Evolutionary conservation across 2,888 invertebrate genomes (phyloP).

Genomic region (Mactromeris polynyma): DNA sequence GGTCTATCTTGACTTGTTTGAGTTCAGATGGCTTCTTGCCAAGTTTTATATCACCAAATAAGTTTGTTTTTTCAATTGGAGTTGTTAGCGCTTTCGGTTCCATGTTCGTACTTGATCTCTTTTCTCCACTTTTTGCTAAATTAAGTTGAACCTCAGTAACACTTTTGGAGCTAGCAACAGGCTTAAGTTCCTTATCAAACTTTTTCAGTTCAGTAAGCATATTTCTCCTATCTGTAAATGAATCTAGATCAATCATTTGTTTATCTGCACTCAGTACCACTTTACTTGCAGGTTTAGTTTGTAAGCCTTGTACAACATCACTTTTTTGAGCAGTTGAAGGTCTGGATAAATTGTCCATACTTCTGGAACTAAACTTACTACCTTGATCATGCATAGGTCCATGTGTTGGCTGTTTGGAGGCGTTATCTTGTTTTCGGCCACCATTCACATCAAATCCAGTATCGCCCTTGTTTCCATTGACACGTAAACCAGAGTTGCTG

Average conservation of each 20-base stretch:
- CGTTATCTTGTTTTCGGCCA: background rate
- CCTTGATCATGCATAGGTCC: constrained; percentile 61
- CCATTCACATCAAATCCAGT: background rate
- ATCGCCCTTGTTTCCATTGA: background rate
- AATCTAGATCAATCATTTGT: constrained; percentile 66
- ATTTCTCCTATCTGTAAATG: constrained; percentile 66
- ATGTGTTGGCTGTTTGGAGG: background rate
- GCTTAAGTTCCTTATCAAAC: constrained; percentile 68
- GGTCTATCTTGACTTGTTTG: constrained; percentile 15
- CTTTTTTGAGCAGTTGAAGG: constrained; percentile 31
- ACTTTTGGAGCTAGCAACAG: constrained; percentile 29
- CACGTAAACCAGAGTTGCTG: background rate
- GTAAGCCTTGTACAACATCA: constrained; percentile 44
- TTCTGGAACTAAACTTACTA: constrained; percentile 56
- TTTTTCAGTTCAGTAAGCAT: constrained; percentile 69
- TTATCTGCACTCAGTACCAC: constrained; percentile 64
- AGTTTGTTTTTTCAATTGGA: constrained; percentile 21
- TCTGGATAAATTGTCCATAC: constrained; percentile 54
- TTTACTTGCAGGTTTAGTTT: constrained; percentile 45
- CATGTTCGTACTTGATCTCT: constrained; percentile 29
- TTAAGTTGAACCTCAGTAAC: constrained; percentile 37
- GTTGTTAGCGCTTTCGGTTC: constrained; percentile 12
- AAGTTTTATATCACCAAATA: constrained; percentile 60
- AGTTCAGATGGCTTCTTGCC: constrained; percentile 63
- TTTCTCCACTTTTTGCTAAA: constrained; percentile 37